Evolutionary conservation across 2,113 vertebrate genomes (phyloP), one percentile per base, ranked within the genome.

Genomic region (Gobiocypris rarus): DNA sequence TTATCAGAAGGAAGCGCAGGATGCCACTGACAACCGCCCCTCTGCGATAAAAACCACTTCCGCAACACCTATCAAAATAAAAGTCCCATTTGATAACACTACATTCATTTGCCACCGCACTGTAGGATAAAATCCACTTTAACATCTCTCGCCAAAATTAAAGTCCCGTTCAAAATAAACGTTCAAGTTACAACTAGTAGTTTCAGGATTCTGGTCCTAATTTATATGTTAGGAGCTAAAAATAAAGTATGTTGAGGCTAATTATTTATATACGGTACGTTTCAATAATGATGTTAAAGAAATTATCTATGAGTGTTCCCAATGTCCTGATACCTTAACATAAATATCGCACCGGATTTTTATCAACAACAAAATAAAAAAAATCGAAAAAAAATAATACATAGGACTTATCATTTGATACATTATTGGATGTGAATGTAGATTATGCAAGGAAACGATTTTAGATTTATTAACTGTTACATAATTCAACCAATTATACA

Each of bases 1-100:
- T 81, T 70, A 81, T 80, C 79, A 34, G 79, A 81, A 69, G 79
- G 79, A 81, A 69, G 79, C 43, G 79, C 59, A 24, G 45, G 14
- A 13, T 3, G 56, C 79, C 11, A 13, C 79, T 56, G 26, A 70
- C 45, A 43, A 69, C 50, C 13, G 26, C 74, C 56, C 70, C 41
- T 43, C 13, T n/a, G 45, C 22, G 10, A 77, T 67, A 41, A 76
- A 45, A 75, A 17, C 0, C 13, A 9, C 34, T n/a, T 56, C 19
- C 67, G 26, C 19, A 5, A 24, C 0, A 52, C 17, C 7, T 70
- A 10, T 70, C 80, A 82, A 82, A 71, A 71, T 82, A 82, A 82
- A 43, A 82, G 67, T 41, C 63, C 5, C 2, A 19, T 9, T 17
- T 24, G 3, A 22, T 50, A 2, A 31, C 15, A 31, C 43, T 17